Conservation (phyloP, 2,888 invertebrate genomes). For the Xestia c-nigrum region DNA sequence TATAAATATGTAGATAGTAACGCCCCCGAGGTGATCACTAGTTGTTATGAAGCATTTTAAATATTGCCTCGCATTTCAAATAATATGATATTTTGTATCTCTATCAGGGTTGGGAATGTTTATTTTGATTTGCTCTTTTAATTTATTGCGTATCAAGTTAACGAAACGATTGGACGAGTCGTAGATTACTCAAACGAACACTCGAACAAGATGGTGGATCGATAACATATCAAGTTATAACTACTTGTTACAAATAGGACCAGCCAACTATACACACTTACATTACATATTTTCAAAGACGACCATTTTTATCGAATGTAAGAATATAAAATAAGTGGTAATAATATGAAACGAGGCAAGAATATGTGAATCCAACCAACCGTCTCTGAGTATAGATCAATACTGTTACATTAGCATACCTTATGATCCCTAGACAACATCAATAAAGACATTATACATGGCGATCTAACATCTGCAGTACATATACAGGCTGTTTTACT, state of each 20-base stretch:
- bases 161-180: constrained; percentile 60
- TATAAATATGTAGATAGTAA: constrained; percentile 87
- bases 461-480: constrained; percentile 27
- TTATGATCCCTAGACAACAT: constrained; percentile 26
- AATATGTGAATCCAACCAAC: constrained; percentile 17
- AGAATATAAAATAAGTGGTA: constrained; percentile 15
- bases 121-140: constrained; percentile 66
- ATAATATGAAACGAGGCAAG: constrained; percentile 19
- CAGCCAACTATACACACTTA: constrained; percentile 14
- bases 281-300: constrained; percentile 13
- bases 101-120: constrained; percentile 69
- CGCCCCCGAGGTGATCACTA: constrained; percentile 85
- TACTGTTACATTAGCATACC: constrained; percentile 28
- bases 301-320: constrained; percentile 25
- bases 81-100: constrained; percentile 79
- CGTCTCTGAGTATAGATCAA: constrained; percentile 9
- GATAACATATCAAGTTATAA: constrained; percentile 60
- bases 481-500: constrained; percentile 21
- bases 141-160: constrained; percentile 68
- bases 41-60: constrained; percentile 80
- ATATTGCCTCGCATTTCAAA: constrained; percentile 78
- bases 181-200: constrained; percentile 58
- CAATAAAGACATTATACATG: constrained; percentile 27
- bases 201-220: constrained; percentile 44
- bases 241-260: constrained; percentile 54